phyloP scores from a whole-genome alignment of 2,888 invertebrate species.

The Listrodromus nycthemerus region DNA sequence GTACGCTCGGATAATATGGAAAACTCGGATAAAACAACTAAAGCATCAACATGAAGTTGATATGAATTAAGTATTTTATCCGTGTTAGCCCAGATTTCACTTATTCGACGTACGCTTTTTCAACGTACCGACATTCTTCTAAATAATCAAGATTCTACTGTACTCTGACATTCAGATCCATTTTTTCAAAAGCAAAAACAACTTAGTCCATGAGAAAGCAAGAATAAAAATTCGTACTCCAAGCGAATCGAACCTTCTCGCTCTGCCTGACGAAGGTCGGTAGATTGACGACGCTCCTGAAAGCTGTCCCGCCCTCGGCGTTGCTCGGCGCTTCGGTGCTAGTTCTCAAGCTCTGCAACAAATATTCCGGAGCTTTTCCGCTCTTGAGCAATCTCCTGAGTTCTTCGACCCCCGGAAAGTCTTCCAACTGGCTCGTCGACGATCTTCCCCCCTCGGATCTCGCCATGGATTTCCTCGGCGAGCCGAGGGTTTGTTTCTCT shows the following conservation, averaged over 20 bases:
- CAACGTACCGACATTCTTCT: no score
- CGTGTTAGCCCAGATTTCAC: no score
- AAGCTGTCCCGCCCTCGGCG: slow-evolving; percentile 84
- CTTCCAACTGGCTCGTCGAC: slow-evolving; percentile 85
- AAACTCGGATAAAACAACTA: no score
- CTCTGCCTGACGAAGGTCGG: slow-evolving; percentile 90
- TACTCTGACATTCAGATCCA: no score
- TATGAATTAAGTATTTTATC: no score
- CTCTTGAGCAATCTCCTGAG: slow-evolving; percentile 89
- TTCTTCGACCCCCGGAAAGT: slow-evolving; percentile 88
- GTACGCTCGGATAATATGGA: no score
- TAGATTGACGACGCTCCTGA: slow-evolving; percentile 89
- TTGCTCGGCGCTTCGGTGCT: slow-evolving; percentile 86
- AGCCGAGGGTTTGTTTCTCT: slow-evolving; percentile 83
- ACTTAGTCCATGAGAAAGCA: background rate
- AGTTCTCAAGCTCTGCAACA: slow-evolving; percentile 87
- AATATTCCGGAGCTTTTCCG: slow-evolving; percentile 89
- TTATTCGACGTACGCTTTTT: no score
- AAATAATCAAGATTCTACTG: no score
- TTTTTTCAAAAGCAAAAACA: background rate
- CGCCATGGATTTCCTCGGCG: slow-evolving; percentile 85
- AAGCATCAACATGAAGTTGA: no score
- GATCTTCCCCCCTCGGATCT: slow-evolving; percentile 86
- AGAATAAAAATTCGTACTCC: background rate
- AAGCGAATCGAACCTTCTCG: slow-evolving; percentile 86